phyloP scores from a whole-genome alignment of 2,113 vertebrate genomes.

The Camelus bactrianus region DNA sequence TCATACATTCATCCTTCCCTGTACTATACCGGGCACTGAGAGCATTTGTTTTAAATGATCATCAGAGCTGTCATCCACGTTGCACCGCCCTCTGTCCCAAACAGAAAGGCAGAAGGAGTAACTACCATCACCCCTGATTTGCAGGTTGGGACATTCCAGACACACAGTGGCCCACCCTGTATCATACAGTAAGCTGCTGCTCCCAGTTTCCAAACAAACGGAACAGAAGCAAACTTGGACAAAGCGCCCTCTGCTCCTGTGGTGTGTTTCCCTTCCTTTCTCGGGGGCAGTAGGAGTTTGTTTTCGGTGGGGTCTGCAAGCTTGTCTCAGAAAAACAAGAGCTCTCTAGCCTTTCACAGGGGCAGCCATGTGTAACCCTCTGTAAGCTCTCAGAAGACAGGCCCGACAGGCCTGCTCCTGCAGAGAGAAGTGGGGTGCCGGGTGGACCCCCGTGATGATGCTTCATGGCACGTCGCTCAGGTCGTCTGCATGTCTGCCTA shows the following conservation, averaged over 20 bases:
- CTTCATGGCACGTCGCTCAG: not conserved
- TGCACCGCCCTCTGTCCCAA: not conserved
- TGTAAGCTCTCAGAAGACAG: not conserved
- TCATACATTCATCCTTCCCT: too few species aligned
- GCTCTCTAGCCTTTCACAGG: not conserved
- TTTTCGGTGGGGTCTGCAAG: not conserved
- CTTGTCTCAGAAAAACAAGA: not conserved
- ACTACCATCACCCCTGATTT: not conserved
- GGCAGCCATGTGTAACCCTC: rapidly evolving
- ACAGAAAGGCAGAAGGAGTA: not conserved
- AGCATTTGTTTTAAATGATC: conserved; percentile 46
- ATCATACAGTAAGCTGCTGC: not conserved
- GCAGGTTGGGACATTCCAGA: not conserved
- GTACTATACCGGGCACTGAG: not conserved
- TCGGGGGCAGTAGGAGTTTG: not conserved
- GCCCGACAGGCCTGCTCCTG: not conserved
- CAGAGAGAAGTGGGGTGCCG: rapidly evolving
- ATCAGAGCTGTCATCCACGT: not conserved
- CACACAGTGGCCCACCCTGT: not conserved
- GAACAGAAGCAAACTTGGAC: not conserved
- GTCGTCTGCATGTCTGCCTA: not conserved
- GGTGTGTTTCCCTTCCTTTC: not conserved
- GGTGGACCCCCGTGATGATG: rapidly evolving
- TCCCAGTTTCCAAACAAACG: not conserved
- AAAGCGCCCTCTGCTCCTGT: not conserved